Evolutionary conservation across 2,113 vertebrate species (phyloP).

Genomic region (Bos indicus): DNA sequence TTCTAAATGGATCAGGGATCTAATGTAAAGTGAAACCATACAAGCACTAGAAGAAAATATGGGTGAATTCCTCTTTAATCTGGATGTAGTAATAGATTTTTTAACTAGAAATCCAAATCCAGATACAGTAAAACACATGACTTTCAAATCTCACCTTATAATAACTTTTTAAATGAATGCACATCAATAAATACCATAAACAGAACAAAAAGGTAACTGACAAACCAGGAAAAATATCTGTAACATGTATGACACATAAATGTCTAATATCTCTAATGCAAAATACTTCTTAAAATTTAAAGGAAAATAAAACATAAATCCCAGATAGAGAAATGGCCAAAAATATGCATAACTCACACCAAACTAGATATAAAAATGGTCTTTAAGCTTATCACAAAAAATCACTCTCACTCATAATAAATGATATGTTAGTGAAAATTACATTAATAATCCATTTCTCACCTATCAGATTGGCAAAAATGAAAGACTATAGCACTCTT

Average conservation of each 20-base stretch:
- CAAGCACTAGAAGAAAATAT: background rate
- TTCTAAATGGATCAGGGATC: background rate
- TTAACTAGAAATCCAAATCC: background rate
- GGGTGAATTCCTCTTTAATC: background rate
- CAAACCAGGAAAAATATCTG: background rate
- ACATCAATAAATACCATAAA: background rate
- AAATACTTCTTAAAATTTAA: background rate
- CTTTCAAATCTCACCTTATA: background rate
- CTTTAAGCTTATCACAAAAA: background rate
- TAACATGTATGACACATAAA: background rate
- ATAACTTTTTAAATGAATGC: background rate
- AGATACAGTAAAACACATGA: background rate
- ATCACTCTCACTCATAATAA: background rate
- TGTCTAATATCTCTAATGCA: background rate
- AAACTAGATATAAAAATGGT: background rate
- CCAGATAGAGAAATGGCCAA: background rate
- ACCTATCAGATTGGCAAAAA: background rate
- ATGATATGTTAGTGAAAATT: background rate
- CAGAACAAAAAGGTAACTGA: background rate
- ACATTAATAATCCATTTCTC: background rate
- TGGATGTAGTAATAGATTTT: background rate
- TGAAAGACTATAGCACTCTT: background rate
- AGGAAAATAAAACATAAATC: background rate
- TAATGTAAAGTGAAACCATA: background rate
- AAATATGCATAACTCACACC: background rate